Evolutionary conservation across 2,113 vertebrate genomes (phyloP), one percentile per base, ranked within the genome.

Genomic region (Xenus cinereus): DNA sequence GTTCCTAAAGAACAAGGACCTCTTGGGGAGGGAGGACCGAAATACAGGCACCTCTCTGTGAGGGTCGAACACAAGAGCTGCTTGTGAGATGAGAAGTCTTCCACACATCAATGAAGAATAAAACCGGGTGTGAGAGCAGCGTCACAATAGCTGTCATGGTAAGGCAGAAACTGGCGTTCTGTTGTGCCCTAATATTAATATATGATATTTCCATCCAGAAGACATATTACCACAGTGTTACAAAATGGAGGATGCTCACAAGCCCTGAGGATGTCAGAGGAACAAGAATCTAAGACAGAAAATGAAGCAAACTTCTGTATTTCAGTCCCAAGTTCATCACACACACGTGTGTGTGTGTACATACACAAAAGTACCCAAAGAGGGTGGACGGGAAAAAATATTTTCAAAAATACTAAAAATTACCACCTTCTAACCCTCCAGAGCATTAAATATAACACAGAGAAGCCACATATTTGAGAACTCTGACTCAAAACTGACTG

Each of bases 341-440:
- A 43, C 13, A 21, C 21, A 48, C 21, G 21, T 10, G 46, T 9
- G n/a, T 68, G 12, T 45, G 24, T 32, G 45, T 18, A 33, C 5
- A 30, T 18, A 41, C 9, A 27, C 4, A 77, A 4, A 2, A 3
- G 64, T 3, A 71, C 2, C 2, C 27, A 33, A 46, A 53, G 26
- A 69, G 1, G 18, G 6, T 62, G 30, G 28, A 56, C 2, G 0
- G 4, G n/a, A 90, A 83, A 75, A 14, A 0, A 4, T 27, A 56
- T 46, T 64, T 84, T 82, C 66, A 82, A 81, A 16, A 84, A 75
- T 46, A 82, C 32, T 48, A 75, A 80, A 67, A 71, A 35, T 6
- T 28, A 20, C 7, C 28, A 41, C 10, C 50, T 96, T 89, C 43
- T 84, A 82, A 84, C 20, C 24, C 45, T 76, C 24, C 21, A 57